Percentiles rank a stretch among this genome's conserved stretches.
These are phyloP conservation scores for Orthosia gracilis DNA, from an alignment of 2,888 invertebrate species.

Conservation along the genomic window DNA sequence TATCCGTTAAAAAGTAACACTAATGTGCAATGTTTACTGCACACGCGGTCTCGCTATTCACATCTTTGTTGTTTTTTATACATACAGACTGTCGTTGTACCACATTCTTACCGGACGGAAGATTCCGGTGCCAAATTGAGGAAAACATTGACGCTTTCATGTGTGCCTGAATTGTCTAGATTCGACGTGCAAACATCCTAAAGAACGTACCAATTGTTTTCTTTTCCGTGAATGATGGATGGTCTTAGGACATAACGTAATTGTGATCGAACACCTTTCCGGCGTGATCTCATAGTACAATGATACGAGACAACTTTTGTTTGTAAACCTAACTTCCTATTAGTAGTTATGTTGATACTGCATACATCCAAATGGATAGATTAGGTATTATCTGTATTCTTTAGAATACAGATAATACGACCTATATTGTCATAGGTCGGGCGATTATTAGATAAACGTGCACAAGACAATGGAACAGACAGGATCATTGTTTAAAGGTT, in stretches of 20 bases:
- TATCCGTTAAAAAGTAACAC: conserved; percentile 7
- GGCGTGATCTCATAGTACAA: conserved; percentile 14
- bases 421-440: conserved; percentile 28
- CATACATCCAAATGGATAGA: not conserved
- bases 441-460: conserved; percentile 11
- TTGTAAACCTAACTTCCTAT: conserved; percentile 5
- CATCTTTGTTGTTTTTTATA: conserved; percentile 16
- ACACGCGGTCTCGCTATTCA: conserved; percentile 17
- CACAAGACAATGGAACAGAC: conserved; percentile 21
- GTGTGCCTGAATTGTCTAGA: conserved; percentile 1
- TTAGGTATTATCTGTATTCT: conserved; percentile 19
- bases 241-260: conserved; percentile 11
- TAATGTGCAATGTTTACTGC: not conserved
- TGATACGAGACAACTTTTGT: conserved; percentile 16
- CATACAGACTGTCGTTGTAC: conserved; percentile 5
- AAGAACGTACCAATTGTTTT: conserved; percentile 24
- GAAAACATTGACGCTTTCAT: conserved; percentile 27
- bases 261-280: conserved; percentile 34
- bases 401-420: conserved; percentile 13
- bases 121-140: conserved; percentile 8
- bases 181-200: conserved; percentile 7
- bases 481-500: conserved; percentile 14
- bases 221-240: conserved; percentile 14
- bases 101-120: conserved; percentile 15
- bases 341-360: not conserved